Evolutionary conservation across 23 tunicate genomes (phyloP), one percentile per base, ranked within the genome.

Genomic region (Diplosoma virens): DNA sequence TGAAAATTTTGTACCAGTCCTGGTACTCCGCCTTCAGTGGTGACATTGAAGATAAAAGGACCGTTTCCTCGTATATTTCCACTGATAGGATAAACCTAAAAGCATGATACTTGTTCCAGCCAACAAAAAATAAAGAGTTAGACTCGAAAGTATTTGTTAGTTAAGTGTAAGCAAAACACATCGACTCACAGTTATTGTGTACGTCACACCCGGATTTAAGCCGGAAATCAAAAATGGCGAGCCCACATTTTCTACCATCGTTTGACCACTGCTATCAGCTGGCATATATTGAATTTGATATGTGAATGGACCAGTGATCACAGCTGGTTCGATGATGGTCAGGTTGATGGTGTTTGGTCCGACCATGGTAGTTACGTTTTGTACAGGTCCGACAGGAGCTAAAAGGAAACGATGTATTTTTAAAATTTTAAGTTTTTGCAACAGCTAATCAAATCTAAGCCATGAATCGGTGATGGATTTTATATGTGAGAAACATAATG

Each of bases 321-420:
- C 65, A 22, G 35, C 2, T 0, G 84, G 84, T 18, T 67, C 53
- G 26, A 22, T 34, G 22, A 65, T 45, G 58, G 67, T 67, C 20
- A 80, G 54, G 24, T 31, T 33, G 2, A 54, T 47, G 9, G 23
- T 32, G 22, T 18, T 68, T 29, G 33, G 1, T 35, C 21, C 52
- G 24, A 5, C 28, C 3, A 22, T 26, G n/a, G 36, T 37, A 3
- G 24, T 22, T 25, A 36, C 74, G 23, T 36, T 25, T 67, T 67
- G 74, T 2, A 67, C 74, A 67, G 52, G 24, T 35, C 74, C 74
- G 7, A 7, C 52, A 16, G 74, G 74, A 67, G 74, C 74, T 67
- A 25, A n/a, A 41, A 41, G 50, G 9, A 41, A 41, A 41, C n/a
- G n/a, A n/a, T n/a, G n/a, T n/a, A n/a, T n/a, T n/a, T n/a, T n/a